Base-by-base conservation (phyloP, 2,888 invertebrate species). In the Amblyteles armatorius region DNA sequence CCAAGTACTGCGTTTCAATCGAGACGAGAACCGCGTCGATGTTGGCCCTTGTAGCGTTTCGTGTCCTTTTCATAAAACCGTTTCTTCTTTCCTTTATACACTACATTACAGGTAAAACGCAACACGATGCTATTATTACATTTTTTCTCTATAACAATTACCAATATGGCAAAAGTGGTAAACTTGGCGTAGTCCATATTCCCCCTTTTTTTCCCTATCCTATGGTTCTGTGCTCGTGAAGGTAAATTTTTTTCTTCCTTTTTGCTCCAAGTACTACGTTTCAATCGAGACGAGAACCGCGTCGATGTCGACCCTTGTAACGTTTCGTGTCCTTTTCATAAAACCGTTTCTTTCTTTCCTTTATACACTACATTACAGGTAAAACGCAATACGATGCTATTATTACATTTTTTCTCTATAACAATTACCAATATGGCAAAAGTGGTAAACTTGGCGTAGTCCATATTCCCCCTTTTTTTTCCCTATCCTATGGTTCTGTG, bases 1-100 rank as follows among this genome's bases (percentile, higher is more conserved):
- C 52, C 55, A 19, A 22, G 40, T 50, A 55, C 33, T 40, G 68
- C 48, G 68, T 78, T 68, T 78, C 11, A 50, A 60, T 29, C 29
- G 48, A 50, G 29, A 50, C 50, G 67, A 57, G 44, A 44, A 44
- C 44, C 44, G 11, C 44, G 44, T 44, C 3, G 44, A 40, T 5
- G 40, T 2, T 9, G 40, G 9, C 40, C 7, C 40, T 40, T 9
- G 40, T 40, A 5, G 4, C 40, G 44, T 44, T 13, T 44, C 82
- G 84, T 79, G 60, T 16, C n/a, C n/a, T n/a, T n/a, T n/a, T n/a
- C n/a, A n/a, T n/a, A n/a, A n/a, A n/a, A n/a, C n/a, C n/a, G n/a
- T n/a, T n/a, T n/a, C n/a, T n/a, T n/a, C n/a, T n/a, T n/a, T n/a
- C n/a, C n/a, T n/a, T n/a, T n/a, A n/a, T n/a, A n/a, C n/a, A n/a